Base-by-base conservation (phyloP, 1,140 invertebrate genomes). In the Tetramorium alpestre region DNA sequence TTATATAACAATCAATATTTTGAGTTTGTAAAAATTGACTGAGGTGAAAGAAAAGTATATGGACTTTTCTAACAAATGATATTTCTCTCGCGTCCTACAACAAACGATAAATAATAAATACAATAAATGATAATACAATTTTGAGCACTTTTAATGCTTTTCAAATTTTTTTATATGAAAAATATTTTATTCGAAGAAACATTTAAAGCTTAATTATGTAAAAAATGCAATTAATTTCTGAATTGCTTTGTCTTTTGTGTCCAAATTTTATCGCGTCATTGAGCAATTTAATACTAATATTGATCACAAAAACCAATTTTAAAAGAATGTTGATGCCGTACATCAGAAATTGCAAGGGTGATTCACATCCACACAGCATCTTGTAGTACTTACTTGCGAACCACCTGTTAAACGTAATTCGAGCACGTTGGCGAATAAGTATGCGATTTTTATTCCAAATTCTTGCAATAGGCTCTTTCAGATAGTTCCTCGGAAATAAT, bases 361-460 rank as follows among this genome's bases (percentile, higher is more conserved):
- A 58, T 33, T 75, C 56, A 33, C 2, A 47, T 56, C 67, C 10
- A 2, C 47, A n/a, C 33, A n/a, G 56, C 28, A 38, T 62, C 41
- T 60, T 44, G 51, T 64, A 69, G 47, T 75, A 91, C 90, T 93
- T 93, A 91, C 91, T 93, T 93, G 89, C 77, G 73, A 88, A 92
- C 94, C 93, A 94, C 94, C 93, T 94, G 94, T 94, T 94, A 92
- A 93, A 64, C 87, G 93, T 93, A 88, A 90, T 87, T 91, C 85
- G 88, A 90, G 87, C 85, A 93, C 90, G 81, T 82, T 67, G 86
- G 88, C 75, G 85, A 90, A 87, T 75, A 75, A 69, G 22, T 90
- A 80, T 86, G 90, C 87, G 87, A 91, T 76, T 88, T 85, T 90
- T 89, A 85, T 81, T 90, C 77, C 86, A 87, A 89, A 85, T 85